Base-by-base conservation (phyloP, 2,888 invertebrate genomes). In the Pegoplata infirma region DNA sequence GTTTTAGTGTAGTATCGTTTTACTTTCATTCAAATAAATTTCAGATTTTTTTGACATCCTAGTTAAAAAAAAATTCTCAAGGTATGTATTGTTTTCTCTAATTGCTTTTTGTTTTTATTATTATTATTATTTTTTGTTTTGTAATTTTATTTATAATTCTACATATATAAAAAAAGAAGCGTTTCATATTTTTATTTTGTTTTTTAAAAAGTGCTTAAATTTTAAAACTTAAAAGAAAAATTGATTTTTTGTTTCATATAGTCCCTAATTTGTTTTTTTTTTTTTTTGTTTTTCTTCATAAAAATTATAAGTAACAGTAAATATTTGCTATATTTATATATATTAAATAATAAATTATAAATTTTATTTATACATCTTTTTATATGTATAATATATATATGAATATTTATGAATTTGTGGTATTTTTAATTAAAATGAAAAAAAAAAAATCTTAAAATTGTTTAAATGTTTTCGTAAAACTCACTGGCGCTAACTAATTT, bases 131-230 rank as follows among this genome's bases (percentile, higher is more conserved):
- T 17, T 63, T 63, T 49, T 47, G 10, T 64, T 51, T 8, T n/a
- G n/a, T 6, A 59, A 63, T 61, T 25, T 76, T 76, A 67, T 72
- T 66, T 28, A 36, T 44, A 53, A 23, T 55, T 78, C 25, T 59
- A 21, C 72, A 49, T 51, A 36, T 66, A 55, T 66, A 51, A 23
- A 84, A 82, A 67, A 85, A 82, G 80, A 82, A 83, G 67, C 67
- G 58, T 68, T 72, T 78, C 66, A 28, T 67, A 40, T 23, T 46
- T 67, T 10, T 51, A n/a, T 47, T 71, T n/a, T 53, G 23, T 64
- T 46, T 36, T 53, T 28, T 66, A 58, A 69, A 68, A 63, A 64
- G 56, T 77, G 69, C 61, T 72, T 71, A 66, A 73, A n/a, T n/a
- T 67, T 77, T n/a, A 40, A 40, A 40, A 40, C 36, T 40, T 72